Conservation (phyloP, 2,113 vertebrate genomes). For the Antigone vipio region DNA sequence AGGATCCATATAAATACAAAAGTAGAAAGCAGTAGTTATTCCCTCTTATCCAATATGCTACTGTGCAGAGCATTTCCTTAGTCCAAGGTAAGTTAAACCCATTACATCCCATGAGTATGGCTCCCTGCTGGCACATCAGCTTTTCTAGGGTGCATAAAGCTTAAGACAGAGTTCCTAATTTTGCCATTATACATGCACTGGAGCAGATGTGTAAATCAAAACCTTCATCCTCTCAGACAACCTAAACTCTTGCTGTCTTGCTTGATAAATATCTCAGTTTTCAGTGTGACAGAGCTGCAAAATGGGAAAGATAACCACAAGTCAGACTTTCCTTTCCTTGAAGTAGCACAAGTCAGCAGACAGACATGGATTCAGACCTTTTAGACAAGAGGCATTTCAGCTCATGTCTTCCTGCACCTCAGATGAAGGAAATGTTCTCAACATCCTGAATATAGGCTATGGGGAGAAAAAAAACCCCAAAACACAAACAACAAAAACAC, state of each 20-base stretch:
- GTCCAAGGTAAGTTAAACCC: neutral
- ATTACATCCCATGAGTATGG: neutral
- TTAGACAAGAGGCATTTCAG: neutral
- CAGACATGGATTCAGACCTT: neutral
- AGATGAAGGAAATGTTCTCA: neutral
- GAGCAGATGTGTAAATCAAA: neutral
- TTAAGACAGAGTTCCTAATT: neutral
- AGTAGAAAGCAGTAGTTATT: accelerated
- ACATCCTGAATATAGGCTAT: too few relatives aligned
- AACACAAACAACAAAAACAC: too few relatives aligned
- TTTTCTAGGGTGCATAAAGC: neutral
- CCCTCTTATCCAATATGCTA: neutral
- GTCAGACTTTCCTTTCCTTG: neutral
- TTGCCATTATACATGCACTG: neutral
- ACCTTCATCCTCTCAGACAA: neutral
- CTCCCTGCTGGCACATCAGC: neutral
- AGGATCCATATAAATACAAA: neutral
- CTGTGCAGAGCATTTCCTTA: neutral
- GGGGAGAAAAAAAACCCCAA: neutral
- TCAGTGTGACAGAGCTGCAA: neutral
- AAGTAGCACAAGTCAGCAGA: neutral
- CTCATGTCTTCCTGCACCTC: neutral
- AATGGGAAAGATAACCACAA: neutral
- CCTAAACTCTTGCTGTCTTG: neutral
- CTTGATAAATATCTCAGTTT: neutral